Base-by-base conservation (phyloP, 1,140 invertebrate species). In the Drosophila funebris region DNA sequence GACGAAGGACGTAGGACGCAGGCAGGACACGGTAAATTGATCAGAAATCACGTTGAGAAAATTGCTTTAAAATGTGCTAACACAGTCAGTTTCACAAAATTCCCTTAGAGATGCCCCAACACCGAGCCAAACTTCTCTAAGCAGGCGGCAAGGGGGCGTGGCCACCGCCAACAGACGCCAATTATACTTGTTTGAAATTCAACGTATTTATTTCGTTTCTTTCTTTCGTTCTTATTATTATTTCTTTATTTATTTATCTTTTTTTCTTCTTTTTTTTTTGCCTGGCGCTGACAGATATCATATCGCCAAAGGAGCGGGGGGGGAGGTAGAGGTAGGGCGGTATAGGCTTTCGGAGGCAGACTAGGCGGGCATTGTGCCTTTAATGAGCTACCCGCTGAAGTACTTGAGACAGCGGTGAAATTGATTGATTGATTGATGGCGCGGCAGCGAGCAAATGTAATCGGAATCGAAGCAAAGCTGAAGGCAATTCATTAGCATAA, bases 121-220 rank as follows among this genome's bases (percentile, higher is more conserved):
- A 18, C 0, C 7, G 13, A 24, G 39, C 20, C 56, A 41, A 52
- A 29, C 13, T 20, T 39, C 4, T 7, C 22, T 3, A n/a, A 2
- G n/a, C n/a, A 5, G 64, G 16, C 5, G 31, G 11, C 9, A 0
- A 29, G 20, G 20, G 18, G 66, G 46, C 37, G 58, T 53, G 67
- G 58, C 50, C 24, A 33, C n/a, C 50, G 62, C 27, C 62, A 43
- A 29, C 58, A 46, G 67, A 63, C 67, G 68, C 80, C 79, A 83
- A 83, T 83, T 83, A 83, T 79, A 79, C 73, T 82, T 80, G 67
- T 79, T 84, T 68, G 37, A 76, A 76, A 76, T 68, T 83, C 66
- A 63, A 73, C 67, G 48, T 64, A 68, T 50, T 62, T 29, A 44
- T 53, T 69, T 52, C 52, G 57, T 14, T 39, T 37, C 41, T 39